Evolutionary conservation across 1,140 invertebrate species (phyloP).

Genomic region (Trichogramma pretiosum): DNA sequence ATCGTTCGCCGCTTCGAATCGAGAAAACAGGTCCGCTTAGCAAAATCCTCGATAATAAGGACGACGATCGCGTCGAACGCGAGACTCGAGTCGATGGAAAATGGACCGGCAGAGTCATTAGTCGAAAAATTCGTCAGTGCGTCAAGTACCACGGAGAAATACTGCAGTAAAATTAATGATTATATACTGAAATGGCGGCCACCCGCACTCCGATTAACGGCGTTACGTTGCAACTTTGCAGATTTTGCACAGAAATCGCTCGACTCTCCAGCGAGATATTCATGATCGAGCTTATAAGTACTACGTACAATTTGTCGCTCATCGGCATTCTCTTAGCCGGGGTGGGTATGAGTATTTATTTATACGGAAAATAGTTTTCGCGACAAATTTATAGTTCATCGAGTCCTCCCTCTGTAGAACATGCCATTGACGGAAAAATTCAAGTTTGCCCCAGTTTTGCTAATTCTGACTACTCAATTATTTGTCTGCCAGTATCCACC

Average conservation of each 20-base stretch:
- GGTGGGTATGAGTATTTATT: not conserved
- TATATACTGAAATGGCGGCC: not conserved
- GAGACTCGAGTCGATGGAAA: too few species aligned
- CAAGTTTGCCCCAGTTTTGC: slow-evolving; percentile 6
- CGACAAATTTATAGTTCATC: too few species aligned
- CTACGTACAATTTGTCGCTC: slow-evolving; percentile 6
- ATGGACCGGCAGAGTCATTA: not conserved
- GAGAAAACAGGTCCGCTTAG: too few species aligned
- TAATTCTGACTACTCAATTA: slow-evolving; percentile 3
- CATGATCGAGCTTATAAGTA: slow-evolving; percentile 7
- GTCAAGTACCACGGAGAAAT: not conserved
- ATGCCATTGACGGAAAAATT: slow-evolving; percentile 8
- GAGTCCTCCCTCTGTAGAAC: too few species aligned
- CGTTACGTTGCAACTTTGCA: too few species aligned
- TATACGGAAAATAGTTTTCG: too few species aligned
- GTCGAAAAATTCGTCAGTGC: not conserved
- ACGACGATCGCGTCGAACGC: too few species aligned
- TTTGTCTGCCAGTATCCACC: slow-evolving; percentile 13
- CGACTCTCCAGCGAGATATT: slow-evolving; percentile 7
- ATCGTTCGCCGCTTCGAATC: too few species aligned
- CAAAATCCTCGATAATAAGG: too few species aligned
- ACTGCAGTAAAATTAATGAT: not conserved
- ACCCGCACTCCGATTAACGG: not conserved
- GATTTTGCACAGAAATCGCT: not conserved
- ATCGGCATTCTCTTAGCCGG: slow-evolving; percentile 7